Evolutionary conservation across 2,888 invertebrate species (phyloP).

Genomic region (Atherix ibis): DNA sequence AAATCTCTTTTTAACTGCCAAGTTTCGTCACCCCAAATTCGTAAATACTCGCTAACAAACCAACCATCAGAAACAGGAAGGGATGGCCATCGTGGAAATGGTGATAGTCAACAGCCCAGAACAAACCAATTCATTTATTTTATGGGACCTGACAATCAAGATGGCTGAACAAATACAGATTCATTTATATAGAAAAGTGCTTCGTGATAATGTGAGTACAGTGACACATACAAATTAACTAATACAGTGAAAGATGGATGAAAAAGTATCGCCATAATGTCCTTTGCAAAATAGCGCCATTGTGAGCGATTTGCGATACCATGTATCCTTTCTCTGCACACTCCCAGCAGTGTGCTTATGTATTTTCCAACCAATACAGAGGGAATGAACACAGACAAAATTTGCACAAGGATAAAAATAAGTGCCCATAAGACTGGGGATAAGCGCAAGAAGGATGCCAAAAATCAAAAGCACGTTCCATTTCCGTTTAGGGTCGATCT

Average conservation of each 20-base stretch:
- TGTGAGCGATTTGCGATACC: background rate
- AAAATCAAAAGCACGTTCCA: no score
- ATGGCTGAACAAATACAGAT: constrained; percentile 13
- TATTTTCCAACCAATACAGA: no score
- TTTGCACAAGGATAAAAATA: no score
- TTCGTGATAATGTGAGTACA: no score
- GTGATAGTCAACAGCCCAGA: constrained; percentile 1
- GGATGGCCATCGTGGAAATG: constrained; percentile 1
- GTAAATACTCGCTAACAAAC: constrained; percentile 3
- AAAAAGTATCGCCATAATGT: background rate
- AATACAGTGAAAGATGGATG: background rate
- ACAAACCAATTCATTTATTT: constrained; percentile 13
- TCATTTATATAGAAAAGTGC: constrained; percentile 10
- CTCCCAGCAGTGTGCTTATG: no score
- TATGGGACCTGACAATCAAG: constrained; percentile 12
- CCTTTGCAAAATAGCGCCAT: background rate
- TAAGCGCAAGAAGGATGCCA: no score
- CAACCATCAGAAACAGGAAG: background rate
- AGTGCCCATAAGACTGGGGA: no score
- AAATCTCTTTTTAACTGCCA: constrained; percentile 12
- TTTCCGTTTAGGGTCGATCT: no score
- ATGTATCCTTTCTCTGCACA: background rate
- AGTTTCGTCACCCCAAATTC: background rate
- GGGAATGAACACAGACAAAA: no score
- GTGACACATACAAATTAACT: background rate